Conservation (phyloP, 2,888 invertebrate species). For the Abrostola triplasia region DNA sequence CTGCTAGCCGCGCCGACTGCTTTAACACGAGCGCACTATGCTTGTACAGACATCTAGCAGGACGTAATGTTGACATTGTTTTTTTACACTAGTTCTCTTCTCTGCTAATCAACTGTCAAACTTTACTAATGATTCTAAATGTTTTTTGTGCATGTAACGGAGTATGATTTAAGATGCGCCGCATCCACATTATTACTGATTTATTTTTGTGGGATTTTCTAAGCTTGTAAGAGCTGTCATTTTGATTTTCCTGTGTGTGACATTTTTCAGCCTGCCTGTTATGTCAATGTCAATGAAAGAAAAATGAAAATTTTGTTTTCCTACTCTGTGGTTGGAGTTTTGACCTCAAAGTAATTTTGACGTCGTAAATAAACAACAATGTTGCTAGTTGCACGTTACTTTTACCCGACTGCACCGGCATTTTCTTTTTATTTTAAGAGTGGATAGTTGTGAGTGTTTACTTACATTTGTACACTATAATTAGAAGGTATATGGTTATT, state of each 20-base stretch:
- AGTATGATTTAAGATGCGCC: conserved; percentile 24
- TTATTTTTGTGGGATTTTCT: conserved; percentile 26
- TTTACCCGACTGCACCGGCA: no score
- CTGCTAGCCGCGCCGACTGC: conserved; percentile 59
- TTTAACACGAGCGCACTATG: conserved; percentile 50
- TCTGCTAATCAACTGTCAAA: conserved; percentile 18
- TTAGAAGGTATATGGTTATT: no score
- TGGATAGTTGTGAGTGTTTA: no score
- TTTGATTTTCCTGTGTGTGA: conserved; percentile 15
- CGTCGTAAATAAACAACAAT: not conserved
- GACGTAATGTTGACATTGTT: conserved; percentile 49
- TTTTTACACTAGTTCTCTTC: conserved; percentile 18
- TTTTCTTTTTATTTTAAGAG: not conserved
- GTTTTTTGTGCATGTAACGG: conserved; percentile 19
- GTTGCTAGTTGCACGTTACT: not conserved
- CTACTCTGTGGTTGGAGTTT: not conserved
- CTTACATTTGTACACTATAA: no score
- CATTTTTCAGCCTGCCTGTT: conserved; percentile 3
- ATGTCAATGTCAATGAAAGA: not conserved
- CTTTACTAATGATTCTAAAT: conserved; percentile 21
- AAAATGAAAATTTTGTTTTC: not conserved
- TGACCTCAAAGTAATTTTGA: not conserved
- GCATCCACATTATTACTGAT: conserved; percentile 48
- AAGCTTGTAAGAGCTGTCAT: conserved; percentile 24
- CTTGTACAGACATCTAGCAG: conserved; percentile 38